phyloP scores from a whole-genome alignment of 2,113 vertebrate species.

The Heloderma charlesbogerti region DNA sequence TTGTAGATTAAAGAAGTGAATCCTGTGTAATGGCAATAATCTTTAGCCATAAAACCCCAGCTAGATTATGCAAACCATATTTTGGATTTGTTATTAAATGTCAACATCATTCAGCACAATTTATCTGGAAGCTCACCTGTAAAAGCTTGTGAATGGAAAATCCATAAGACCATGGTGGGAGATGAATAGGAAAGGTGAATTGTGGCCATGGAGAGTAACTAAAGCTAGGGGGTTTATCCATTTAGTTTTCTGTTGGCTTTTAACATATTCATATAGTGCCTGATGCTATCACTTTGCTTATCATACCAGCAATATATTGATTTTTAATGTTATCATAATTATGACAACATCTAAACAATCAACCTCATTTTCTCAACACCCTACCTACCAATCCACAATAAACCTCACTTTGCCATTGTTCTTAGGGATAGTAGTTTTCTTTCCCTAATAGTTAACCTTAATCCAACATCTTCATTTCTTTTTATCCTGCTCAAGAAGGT shows the following conservation, averaged over 20 bases:
- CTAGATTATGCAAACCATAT: slow-evolving; percentile 3
- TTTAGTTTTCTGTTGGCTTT: not conserved
- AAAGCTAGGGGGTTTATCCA: not conserved
- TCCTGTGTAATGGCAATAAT: not conserved
- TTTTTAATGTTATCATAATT: not conserved
- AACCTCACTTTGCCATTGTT: not conserved
- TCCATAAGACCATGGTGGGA: no score
- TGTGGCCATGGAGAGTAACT: not conserved
- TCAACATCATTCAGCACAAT: not conserved
- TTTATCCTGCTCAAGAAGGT: not conserved
- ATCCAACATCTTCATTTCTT: not conserved
- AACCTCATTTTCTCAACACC: not conserved
- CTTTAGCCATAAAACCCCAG: not conserved
- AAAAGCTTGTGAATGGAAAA: not conserved
- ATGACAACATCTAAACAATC: not conserved
- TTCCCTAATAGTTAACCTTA: not conserved
- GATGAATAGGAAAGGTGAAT: not conserved
- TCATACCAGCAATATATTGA: not conserved
- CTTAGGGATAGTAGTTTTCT: not conserved
- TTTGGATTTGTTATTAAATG: not conserved
- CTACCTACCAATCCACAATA: not conserved
- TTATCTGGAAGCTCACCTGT: not conserved
- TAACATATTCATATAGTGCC: not conserved
- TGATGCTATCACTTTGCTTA: not conserved
- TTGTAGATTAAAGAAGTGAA: not conserved